A percentile compares a stretch with the other conserved stretches of the same genome.
These are phyloP conservation scores for Phortica variegata DNA, from an alignment of 1,140 invertebrate genomes.

Conservation along the genomic window DNA sequence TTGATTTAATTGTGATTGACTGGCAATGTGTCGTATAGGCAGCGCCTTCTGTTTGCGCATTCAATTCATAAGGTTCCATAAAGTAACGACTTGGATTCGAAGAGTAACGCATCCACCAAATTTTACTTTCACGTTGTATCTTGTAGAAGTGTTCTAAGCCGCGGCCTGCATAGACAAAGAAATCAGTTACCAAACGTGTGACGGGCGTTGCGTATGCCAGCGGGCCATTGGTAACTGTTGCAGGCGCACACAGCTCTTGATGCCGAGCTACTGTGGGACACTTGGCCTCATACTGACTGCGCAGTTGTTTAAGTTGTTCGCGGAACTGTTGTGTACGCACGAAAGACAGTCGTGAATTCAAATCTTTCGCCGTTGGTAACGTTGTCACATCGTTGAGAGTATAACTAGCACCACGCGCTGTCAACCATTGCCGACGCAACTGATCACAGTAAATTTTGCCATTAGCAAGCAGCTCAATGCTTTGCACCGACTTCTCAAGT, in stretches of 20 bases:
- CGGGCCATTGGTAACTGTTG: slow-evolving; percentile 3
- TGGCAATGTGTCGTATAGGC: slow-evolving; percentile 25
- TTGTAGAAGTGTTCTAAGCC: slow-evolving; percentile 56
- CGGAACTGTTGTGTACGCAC: slow-evolving; percentile 15
- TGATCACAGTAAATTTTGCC: slow-evolving; percentile 26
- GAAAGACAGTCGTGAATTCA: slow-evolving; percentile 35
- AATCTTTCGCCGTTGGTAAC: not conserved
- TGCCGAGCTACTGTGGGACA: slow-evolving; percentile 20
- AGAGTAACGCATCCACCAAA: slow-evolving; percentile 77
- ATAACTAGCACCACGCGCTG: slow-evolving; percentile 16
- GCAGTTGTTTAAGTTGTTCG: slow-evolving; percentile 10
- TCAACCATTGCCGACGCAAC: slow-evolving; percentile 27
- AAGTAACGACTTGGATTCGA: slow-evolving; percentile 66
- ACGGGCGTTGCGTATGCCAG: slow-evolving; percentile 6
- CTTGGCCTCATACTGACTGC: slow-evolving; percentile 24
- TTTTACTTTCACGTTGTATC: slow-evolving; percentile 72
- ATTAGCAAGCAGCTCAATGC: slow-evolving; percentile 25
- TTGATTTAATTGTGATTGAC: slow-evolving; percentile 38
- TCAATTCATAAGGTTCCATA: slow-evolving; percentile 60
- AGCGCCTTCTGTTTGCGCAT: slow-evolving; percentile 39
- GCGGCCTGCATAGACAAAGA: slow-evolving; percentile 28
- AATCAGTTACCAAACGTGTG: slow-evolving; percentile 31
- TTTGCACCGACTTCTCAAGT: not conserved
- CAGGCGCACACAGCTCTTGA: not conserved
- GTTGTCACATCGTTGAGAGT: not conserved